A percentile compares a stretch with the other conserved stretches of the same genome.
Evolutionary conservation across 2,113 vertebrate species (phyloP).

Genomic region (Ancistrus triradiatus): DNA sequence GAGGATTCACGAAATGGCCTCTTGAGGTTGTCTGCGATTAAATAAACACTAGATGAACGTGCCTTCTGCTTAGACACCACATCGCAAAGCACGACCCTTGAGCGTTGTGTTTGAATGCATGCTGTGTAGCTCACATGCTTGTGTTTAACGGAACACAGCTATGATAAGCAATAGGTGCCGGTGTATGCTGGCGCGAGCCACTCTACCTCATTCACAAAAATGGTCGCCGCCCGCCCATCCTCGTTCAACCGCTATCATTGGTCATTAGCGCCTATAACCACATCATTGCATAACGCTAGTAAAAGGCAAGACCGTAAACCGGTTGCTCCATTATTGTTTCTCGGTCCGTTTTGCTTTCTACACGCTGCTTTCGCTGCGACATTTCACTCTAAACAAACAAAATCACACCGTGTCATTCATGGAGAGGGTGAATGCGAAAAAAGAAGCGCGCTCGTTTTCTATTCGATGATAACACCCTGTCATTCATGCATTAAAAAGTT

Average conservation of each 20-base stretch:
- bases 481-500: constrained; percentile 9
- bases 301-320: background rate
- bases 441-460: constrained; percentile 1
- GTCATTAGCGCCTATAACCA: constrained; percentile 24
- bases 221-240: constrained; percentile 26
- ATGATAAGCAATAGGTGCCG: background rate
- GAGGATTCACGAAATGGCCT: background rate
- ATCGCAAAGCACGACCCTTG: background rate
- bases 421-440: background rate
- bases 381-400: background rate
- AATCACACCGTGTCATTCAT: background rate
- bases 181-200: background rate
- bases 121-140: background rate
- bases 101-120: too few relatives aligned
- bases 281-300: constrained; percentile 19
- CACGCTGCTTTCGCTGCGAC: background rate
- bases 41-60: background rate
- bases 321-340: too few relatives aligned
- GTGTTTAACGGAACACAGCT: background rate
- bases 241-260: constrained; percentile 5
- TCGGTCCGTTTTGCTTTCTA: background rate
- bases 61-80: background rate
- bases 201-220: constrained; percentile 35
- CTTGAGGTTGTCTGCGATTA: background rate
- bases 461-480: constrained; percentile 2